These are phyloP conservation scores for Rhodinocichla rosea DNA, from an alignment of 2,113 vertebrate species.

Conservation along the genomic window DNA sequence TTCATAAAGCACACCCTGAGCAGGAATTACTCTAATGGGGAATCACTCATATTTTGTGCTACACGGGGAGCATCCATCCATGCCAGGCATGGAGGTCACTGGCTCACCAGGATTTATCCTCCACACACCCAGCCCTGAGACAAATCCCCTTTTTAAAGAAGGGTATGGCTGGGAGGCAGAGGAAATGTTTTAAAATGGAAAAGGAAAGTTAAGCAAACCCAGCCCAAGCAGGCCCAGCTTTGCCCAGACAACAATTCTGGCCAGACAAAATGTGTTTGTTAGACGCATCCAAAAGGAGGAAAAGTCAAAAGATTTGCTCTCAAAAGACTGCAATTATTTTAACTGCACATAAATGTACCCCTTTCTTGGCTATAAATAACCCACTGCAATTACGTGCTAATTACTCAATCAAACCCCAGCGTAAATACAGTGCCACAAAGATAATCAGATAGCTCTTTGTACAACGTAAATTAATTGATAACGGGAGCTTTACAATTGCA, in stretches of 20 bases:
- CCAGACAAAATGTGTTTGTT: neutral
- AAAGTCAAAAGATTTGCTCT: neutral
- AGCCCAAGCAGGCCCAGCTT: neutral
- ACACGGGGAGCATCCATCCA: neutral
- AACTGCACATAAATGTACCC: neutral
- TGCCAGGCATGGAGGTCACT: slow-evolving; percentile 17
- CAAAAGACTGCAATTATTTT: slow-evolving; percentile 50
- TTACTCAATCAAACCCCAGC: slow-evolving; percentile 61
- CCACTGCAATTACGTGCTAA: slow-evolving; percentile 65
- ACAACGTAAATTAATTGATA: slow-evolving; percentile 75
- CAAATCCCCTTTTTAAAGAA: neutral
- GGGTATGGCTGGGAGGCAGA: neutral
- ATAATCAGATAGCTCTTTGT: slow-evolving; percentile 69
- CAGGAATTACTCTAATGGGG: slow-evolving; percentile 13
- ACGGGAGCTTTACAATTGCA: slow-evolving; percentile 57
- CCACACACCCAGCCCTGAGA: neutral
- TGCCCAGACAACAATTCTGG: neutral
- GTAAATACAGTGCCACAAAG: slow-evolving; percentile 35
- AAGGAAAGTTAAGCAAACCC: neutral
- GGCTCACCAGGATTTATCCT: neutral
- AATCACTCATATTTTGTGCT: slow-evolving; percentile 11
- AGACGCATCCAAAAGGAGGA: neutral
- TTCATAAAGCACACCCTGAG: slow-evolving; percentile 1
- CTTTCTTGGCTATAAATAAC: slow-evolving; percentile 65
- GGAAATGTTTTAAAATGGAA: neutral